phyloP scores from a whole-genome alignment of 1,140 invertebrate genomes.

The Leptestheria dahalacensis region DNA sequence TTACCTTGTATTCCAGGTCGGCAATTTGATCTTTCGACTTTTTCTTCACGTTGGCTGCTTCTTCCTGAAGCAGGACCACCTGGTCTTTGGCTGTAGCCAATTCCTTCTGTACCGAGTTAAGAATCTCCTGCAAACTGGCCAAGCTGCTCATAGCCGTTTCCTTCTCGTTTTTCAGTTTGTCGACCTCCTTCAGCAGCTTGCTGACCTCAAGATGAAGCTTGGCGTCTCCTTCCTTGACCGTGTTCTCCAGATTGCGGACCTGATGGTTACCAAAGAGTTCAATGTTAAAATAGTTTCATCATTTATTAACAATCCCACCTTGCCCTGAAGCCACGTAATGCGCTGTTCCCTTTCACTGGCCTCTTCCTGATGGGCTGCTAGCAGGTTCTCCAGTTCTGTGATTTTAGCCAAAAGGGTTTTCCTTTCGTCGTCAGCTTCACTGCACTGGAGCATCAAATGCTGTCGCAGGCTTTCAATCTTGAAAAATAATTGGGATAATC shows the following conservation, averaged over 20 bases:
- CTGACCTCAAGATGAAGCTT: slow-evolving; percentile 3
- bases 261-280: no score
- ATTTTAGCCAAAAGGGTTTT: slow-evolving; percentile 7
- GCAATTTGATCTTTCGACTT: slow-evolving; percentile 31
- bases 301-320: no score
- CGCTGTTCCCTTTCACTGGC: slow-evolving; percentile 6
- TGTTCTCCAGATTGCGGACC: slow-evolving; percentile 4
- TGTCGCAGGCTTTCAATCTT: background rate
- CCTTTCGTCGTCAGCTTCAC: slow-evolving; percentile 8
- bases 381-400: slow-evolving; percentile 1
- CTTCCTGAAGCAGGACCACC: background rate
- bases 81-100: background rate
- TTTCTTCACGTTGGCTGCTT: background rate
- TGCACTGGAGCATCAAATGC: background rate
- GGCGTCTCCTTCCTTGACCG: background rate
- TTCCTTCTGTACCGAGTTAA: background rate
- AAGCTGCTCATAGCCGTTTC: background rate
- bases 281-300: no score
- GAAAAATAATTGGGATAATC: background rate
- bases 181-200: slow-evolving; percentile 2
- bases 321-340: slow-evolving; percentile 8
- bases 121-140: background rate
- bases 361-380: slow-evolving; percentile 8
- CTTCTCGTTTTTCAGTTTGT: slow-evolving; percentile 4
- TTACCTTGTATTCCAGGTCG: slow-evolving; percentile 58